Evolutionary conservation across 2,888 invertebrate species (phyloP), one percentile per base, ranked within the genome.

Genomic region (Pristionchus exspectatus): DNA sequence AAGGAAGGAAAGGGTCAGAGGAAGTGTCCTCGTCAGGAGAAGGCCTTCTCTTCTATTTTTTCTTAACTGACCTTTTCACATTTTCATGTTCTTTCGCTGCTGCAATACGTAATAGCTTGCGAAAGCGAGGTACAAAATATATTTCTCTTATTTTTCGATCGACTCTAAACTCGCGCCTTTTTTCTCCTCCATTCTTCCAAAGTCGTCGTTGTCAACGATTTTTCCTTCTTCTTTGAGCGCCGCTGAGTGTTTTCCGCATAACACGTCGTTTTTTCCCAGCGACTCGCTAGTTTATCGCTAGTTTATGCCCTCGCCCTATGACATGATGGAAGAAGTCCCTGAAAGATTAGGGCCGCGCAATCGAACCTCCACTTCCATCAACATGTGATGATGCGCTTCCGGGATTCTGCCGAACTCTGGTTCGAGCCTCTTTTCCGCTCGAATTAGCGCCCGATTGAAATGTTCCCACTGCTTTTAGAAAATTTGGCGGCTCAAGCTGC

Each of bases 361-460:
- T 72, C 69, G 69, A 72, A 16, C 69, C 69, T 16, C 27, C 14
- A 30, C 66, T 27, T 66, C 66, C 27, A 33, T 74, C 74, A 74
- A 74, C 63, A 38, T 74, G 69, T 24, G 63, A 21, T n/a, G 77
- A 81, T 81, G 81, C 50, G 50, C 50, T 77, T 50, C 81, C 81
- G 50, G 81, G 81, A 81, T n/a, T 81, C 54, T 24, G 5, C 9
- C 77, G 74, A 74, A 50, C 81, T 81, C 81, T n/a, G 33, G n/a
- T 50, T 77, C 77, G 21, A 30, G 2, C 33, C 27, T 0, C n/a
- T 21, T 81, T 81, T 81, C 81, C 81, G 81, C 81, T 27, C 54
- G 81, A 54, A 81, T 81, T 81, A 81, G 81, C 50, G 81, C 50
- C 63, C 81, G 27, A 81, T 81, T 81, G 81, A 81, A 27, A 16